Evolutionary conservation across 1,140 invertebrate species (phyloP).

Genomic region (Lepidurus apus): DNA sequence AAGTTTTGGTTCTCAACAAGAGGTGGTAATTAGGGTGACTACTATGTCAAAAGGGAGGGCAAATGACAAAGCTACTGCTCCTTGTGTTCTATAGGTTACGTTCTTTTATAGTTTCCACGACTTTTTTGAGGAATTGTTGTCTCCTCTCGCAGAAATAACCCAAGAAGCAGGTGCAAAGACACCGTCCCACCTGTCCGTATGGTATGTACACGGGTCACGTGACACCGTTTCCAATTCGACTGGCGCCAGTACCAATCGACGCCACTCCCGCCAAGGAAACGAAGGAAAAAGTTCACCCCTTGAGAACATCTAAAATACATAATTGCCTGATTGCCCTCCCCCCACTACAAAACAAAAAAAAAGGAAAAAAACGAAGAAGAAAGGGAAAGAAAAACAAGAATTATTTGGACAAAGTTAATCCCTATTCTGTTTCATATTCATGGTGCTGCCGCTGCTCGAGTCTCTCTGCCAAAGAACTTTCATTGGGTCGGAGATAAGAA

Average conservation of each 20-base stretch:
- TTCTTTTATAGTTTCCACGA: not conserved
- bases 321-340: not conserved
- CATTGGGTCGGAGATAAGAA: conserved; percentile 13
- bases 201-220: conserved; percentile 4
- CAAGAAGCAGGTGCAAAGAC: not conserved
- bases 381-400: not conserved
- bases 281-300: not conserved
- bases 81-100: not conserved
- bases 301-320: not conserved
- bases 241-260: conserved; percentile 11
- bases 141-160: not conserved
- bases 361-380: too few relatives aligned
- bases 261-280: not conserved
- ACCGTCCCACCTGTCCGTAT: not conserved
- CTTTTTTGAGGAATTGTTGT: not conserved
- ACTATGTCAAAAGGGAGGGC: not conserved
- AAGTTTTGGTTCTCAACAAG: not conserved
- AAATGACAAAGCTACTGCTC: not conserved
- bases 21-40: conserved; percentile 18
- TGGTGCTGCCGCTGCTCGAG: not conserved
- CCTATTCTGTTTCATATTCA: not conserved
- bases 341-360: too few relatives aligned
- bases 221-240: conserved; percentile 21
- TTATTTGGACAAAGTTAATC: not conserved
- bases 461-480: not conserved